Percentiles rank a stretch among this genome's conserved stretches.
Evolutionary conservation across 2,888 invertebrate genomes (phyloP).

Genomic region (Silvanus unidentatus): DNA sequence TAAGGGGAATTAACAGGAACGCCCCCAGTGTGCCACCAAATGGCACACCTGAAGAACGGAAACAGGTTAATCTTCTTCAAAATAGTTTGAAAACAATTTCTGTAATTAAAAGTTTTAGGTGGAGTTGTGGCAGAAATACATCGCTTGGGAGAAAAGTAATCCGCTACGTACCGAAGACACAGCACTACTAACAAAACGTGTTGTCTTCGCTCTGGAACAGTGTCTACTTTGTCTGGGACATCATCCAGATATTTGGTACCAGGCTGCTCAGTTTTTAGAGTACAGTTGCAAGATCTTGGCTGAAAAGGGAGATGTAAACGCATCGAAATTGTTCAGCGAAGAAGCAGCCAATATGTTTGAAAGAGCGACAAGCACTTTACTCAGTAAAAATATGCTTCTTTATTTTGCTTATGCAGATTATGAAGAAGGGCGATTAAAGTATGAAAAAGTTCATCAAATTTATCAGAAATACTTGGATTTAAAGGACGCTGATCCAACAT

Average conservation of each 20-base stretch:
- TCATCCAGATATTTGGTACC: slow-evolving; percentile 99
- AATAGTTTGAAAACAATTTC: not conserved
- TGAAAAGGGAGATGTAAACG: slow-evolving; percentile 94
- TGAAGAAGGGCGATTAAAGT: slow-evolving; percentile 93
- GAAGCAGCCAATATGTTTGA: slow-evolving; percentile 95
- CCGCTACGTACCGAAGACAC: slow-evolving; percentile 95
- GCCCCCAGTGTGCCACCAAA: slow-evolving; percentile 96
- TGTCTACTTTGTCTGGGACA: slow-evolving; percentile 93
- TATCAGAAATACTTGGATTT: slow-evolving; percentile 88
- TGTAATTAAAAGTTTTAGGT: slow-evolving; percentile 62
- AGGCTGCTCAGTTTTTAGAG: slow-evolving; percentile 95
- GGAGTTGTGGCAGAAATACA: slow-evolving; percentile 98
- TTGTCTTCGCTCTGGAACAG: slow-evolving; percentile 98
- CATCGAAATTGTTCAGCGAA: slow-evolving; percentile 87
- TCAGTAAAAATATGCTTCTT: slow-evolving; percentile 86
- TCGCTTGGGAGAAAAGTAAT: slow-evolving; percentile 94
- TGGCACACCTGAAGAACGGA: slow-evolving; percentile 80
- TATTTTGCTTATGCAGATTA: slow-evolving; percentile 99
- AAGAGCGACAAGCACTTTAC: slow-evolving; percentile 80
- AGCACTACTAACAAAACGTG: slow-evolving; percentile 83
- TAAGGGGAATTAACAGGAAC: slow-evolving; percentile 90
- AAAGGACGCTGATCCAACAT: slow-evolving; percentile 87
- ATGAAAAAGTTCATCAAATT: slow-evolving; percentile 93
- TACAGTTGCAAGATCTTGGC: slow-evolving; percentile 87
- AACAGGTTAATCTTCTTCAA: slow-evolving; percentile 61